Percentiles rank a stretch among this genome's conserved stretches.
Evolutionary conservation across 2,888 invertebrate genomes (phyloP).

Genomic region (Ormyrus rosae): DNA sequence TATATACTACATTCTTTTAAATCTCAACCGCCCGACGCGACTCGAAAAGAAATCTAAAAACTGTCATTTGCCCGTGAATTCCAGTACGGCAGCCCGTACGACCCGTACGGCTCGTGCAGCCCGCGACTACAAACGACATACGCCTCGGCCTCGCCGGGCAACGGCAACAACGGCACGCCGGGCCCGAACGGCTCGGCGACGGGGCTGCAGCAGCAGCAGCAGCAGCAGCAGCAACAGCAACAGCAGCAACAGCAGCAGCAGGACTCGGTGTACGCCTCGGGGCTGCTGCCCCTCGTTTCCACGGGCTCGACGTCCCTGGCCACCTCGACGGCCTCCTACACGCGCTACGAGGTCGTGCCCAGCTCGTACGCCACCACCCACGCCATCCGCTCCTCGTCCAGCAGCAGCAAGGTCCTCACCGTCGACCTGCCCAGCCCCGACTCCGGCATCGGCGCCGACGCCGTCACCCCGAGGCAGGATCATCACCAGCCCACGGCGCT

Average conservation of each 20-base stretch:
- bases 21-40: neutral
- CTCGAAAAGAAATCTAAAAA: neutral
- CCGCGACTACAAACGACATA: slow-evolving; percentile 72
- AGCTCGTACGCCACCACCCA: slow-evolving; percentile 73
- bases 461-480: slow-evolving; percentile 85
- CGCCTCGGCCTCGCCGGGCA: slow-evolving; percentile 67
- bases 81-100: slow-evolving; percentile 73
- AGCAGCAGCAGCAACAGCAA: slow-evolving; percentile 4
- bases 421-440: slow-evolving; percentile 97
- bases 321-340: slow-evolving; percentile 73
- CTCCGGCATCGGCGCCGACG: slow-evolving; percentile 96
- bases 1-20: slow-evolving; percentile 53
- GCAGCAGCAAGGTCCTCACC: slow-evolving; percentile 82
- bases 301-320: slow-evolving; percentile 83
- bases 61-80: slow-evolving; percentile 50
- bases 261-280: slow-evolving; percentile 79
- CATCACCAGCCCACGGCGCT: slow-evolving; percentile 84
- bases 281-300: slow-evolving; percentile 74
- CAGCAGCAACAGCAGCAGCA: slow-evolving; percentile 67
- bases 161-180: slow-evolving; percentile 61
- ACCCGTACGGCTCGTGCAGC: slow-evolving; percentile 72
- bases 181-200: slow-evolving; percentile 62
- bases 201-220: slow-evolving; percentile 69
- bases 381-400: slow-evolving; percentile 73
- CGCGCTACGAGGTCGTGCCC: slow-evolving; percentile 74